These are phyloP conservation scores for Cherax quadricarinatus DNA, from an alignment of 1,140 invertebrate genomes.

Conservation along the genomic window DNA sequence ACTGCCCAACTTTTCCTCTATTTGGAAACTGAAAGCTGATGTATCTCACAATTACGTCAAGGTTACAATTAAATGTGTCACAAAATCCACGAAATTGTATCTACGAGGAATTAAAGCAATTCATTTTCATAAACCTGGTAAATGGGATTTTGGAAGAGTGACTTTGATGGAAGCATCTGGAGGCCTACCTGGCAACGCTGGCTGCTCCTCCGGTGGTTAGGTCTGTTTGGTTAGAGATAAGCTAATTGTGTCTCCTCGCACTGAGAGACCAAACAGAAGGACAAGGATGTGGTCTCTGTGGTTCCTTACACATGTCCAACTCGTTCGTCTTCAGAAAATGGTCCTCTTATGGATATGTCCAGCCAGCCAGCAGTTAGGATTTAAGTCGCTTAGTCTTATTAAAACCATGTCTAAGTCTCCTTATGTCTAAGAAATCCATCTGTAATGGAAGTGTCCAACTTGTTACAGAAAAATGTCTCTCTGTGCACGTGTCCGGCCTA, in stretches of 20 bases:
- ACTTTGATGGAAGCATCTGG: not conserved
- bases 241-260: slow-evolving; percentile 35
- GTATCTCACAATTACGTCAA: not conserved
- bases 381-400: too few relatives aligned
- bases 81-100: too few relatives aligned
- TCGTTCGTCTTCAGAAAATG: not conserved
- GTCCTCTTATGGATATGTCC: not conserved
- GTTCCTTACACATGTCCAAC: slow-evolving; percentile 28
- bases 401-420: too few relatives aligned
- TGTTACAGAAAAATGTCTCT: too few relatives aligned
- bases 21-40: too few relatives aligned
- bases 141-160: too few relatives aligned
- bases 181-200: slow-evolving; percentile 5
- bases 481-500: too few relatives aligned
- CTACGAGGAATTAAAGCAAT: too few relatives aligned
- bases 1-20: too few relatives aligned
- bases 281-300: not conserved
- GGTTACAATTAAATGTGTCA: not conserved
- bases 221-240: slow-evolving; percentile 22
- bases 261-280: not conserved
- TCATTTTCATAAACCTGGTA: too few relatives aligned
- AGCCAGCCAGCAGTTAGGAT: not conserved
- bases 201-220: not conserved
- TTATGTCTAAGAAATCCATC: too few relatives aligned
- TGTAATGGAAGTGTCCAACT: too few relatives aligned